Conservation (phyloP, 2,888 invertebrate genomes). For the Drosophila buzzatii region DNA sequence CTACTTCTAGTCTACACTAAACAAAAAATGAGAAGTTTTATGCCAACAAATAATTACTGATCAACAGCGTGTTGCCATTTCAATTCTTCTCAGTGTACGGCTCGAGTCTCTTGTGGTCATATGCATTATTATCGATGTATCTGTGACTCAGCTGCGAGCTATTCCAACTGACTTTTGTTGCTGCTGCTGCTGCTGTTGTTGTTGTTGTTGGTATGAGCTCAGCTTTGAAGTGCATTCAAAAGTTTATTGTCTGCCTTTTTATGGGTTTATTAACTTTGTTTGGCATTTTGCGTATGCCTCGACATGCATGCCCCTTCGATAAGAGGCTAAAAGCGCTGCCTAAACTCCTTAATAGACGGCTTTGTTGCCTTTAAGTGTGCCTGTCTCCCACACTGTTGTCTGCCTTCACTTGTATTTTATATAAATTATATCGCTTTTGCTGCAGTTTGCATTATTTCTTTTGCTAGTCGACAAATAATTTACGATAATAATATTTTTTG, state of each 20-base stretch:
- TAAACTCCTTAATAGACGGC: constrained; percentile 3
- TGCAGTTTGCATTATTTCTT: constrained; percentile 21
- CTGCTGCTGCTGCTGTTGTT: constrained; percentile 30
- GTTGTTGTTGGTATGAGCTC: constrained; percentile 35
- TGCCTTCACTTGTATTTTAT: neutral
- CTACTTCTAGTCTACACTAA: neutral
- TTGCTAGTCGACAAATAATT: constrained; percentile 26
- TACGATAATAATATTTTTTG: constrained; percentile 29
- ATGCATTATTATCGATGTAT: constrained; percentile 49
- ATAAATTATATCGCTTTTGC: constrained; percentile 2
- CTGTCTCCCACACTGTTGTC: neutral
- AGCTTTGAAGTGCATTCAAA: constrained; percentile 70
- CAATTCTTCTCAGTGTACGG: constrained; percentile 37
- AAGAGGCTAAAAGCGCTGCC: constrained; percentile 26
- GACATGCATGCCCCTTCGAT: constrained; percentile 21
- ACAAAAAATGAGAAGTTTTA: neutral
- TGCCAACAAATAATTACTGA: neutral
- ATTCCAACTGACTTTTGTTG: constrained; percentile 46
- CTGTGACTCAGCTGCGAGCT: constrained; percentile 67
- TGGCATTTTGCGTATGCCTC: constrained; percentile 52
- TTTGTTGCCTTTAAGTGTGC: neutral
- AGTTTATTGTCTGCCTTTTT: constrained; percentile 66
- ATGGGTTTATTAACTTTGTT: constrained; percentile 76
- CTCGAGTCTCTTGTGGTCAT: constrained; percentile 43
- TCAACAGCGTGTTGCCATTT: neutral